Conservation (phyloP, 1,140 invertebrate species). For the Drosophila rufa region DNA sequence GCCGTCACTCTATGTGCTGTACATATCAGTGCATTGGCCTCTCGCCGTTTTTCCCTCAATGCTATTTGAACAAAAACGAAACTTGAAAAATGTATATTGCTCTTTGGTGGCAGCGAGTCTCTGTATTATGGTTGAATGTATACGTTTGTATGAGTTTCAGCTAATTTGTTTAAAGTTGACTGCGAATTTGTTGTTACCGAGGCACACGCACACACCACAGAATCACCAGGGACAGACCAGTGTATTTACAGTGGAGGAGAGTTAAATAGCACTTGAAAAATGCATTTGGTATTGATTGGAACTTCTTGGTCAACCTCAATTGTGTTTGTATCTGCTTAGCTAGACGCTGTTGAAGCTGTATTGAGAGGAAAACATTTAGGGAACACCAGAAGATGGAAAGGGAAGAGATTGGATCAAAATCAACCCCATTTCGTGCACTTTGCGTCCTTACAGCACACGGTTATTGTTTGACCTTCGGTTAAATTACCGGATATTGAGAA, state of each 20-base stretch:
- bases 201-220: conserved; percentile 32
- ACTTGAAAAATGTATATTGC: conserved; percentile 73
- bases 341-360: background rate
- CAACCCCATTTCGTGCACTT: too few species aligned
- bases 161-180: conserved; percentile 75
- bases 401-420: too few species aligned
- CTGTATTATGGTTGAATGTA: conserved; percentile 23
- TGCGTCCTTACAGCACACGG: too few species aligned
- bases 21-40: conserved; percentile 73
- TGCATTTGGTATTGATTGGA: background rate
- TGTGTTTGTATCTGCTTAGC: background rate
- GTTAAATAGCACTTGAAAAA: background rate
- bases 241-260: conserved; percentile 24
- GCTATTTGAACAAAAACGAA: conserved; percentile 75
- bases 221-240: conserved; percentile 29
- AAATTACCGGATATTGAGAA: too few species aligned
- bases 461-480: too few species aligned
- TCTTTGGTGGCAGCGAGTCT: conserved; percentile 29
- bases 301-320: background rate
- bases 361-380: too few species aligned
- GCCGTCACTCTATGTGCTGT: conserved; percentile 8
- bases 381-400: too few species aligned
- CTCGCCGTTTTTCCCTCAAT: conserved; percentile 71
- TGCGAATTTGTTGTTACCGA: conserved; percentile 68
- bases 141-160: conserved; percentile 41